phyloP scores from a whole-genome alignment of 2,888 invertebrate genomes.

The Pyrrhia umbra region DNA sequence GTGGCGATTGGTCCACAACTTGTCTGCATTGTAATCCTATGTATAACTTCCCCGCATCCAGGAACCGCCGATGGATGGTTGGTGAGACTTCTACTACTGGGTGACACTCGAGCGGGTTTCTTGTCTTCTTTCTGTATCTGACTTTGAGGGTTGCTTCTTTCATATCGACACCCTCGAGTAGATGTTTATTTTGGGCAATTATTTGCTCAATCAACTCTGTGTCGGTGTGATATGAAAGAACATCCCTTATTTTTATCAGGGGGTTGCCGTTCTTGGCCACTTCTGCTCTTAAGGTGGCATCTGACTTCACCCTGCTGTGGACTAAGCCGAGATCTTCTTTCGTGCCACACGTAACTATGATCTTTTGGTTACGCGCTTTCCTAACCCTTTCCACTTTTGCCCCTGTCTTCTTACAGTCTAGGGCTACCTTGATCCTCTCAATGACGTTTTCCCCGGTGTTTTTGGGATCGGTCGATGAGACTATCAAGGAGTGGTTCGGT shows the following conservation, averaged over 20 bases:
- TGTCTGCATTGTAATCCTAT: constrained; percentile 2
- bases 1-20: constrained; percentile 9
- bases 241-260: not conserved
- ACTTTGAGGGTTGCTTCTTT: constrained; percentile 15
- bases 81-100: constrained; percentile 54
- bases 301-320: not conserved
- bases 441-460: not conserved
- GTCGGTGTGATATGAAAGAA: constrained; percentile 1
- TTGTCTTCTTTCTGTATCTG: constrained; percentile 46
- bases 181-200: not conserved
- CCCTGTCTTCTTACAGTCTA: constrained; percentile 7
- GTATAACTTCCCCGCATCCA: constrained; percentile 15
- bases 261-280: not conserved
- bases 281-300: not conserved
- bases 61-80: constrained; percentile 24
- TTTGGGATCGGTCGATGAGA: not conserved
- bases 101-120: constrained; percentile 53
- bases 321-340: not conserved
- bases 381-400: constrained; percentile 8
- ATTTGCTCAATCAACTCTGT: not conserved
- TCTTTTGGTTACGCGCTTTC: constrained; percentile 5
- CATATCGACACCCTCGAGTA: not conserved
- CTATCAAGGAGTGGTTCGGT: not conserved
- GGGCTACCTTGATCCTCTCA: not conserved
- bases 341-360: not conserved